A percentile compares a stretch with the other conserved stretches of the same genome.
Conservation (phyloP, 2,888 invertebrate genomes). For the Tenthredo mesomela region DNA sequence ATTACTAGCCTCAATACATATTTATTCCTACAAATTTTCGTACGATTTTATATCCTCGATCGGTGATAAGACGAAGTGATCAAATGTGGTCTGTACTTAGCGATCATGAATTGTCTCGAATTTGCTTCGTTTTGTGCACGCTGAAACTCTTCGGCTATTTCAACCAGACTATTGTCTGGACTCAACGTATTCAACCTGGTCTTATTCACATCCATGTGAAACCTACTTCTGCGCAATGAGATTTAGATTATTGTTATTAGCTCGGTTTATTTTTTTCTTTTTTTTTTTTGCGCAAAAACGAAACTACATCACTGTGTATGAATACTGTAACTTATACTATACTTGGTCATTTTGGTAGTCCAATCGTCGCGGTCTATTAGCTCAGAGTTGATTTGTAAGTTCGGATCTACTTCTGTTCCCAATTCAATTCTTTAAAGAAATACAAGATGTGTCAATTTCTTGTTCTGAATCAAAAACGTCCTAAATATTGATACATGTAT, state of each 20-base stretch:
- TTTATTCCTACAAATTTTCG: neutral
- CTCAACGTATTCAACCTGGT: neutral
- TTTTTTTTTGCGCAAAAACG: neutral
- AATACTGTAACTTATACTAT: neutral
- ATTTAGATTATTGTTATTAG: neutral
- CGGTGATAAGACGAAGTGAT: neutral
- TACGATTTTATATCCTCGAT: neutral
- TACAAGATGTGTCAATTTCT: neutral
- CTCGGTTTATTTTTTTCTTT: neutral
- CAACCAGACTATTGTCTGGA: constrained; percentile 57
- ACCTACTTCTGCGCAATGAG: neutral
- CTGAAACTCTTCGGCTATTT: constrained; percentile 58
- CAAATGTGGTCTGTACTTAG: constrained; percentile 33
- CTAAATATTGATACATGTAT: neutral
- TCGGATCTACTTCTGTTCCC: constrained; percentile 63
- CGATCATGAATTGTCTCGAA: constrained; percentile 30
- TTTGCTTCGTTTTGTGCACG: constrained; percentile 47
- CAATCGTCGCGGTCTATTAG: constrained; percentile 57
- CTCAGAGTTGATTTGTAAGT: constrained; percentile 57
- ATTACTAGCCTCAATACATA: neutral
- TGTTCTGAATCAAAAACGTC: neutral
- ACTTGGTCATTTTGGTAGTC: constrained; percentile 53
- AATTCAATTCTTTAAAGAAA: constrained; percentile 63
- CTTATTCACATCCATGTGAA: neutral
- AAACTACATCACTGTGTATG: neutral